phyloP scores from a whole-genome alignment of 2,888 invertebrate genomes.

The Miltochrista miniata region DNA sequence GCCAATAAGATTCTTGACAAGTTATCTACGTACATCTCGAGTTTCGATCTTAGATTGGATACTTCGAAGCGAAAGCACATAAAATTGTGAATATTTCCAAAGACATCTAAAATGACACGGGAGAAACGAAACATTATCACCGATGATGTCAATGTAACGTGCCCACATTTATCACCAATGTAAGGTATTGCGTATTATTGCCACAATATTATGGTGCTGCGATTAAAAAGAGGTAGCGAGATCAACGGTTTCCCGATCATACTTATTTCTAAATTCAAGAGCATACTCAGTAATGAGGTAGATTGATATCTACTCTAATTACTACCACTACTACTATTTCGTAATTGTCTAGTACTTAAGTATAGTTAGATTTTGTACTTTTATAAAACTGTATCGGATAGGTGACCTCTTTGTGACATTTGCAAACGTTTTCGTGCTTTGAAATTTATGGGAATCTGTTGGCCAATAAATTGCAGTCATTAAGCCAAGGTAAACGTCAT shows the following conservation, averaged over 20 bases:
- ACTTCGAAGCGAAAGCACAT: conserved; percentile 3
- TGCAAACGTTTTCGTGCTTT: too few species aligned
- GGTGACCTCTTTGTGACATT: too few species aligned
- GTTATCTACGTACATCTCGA: background rate
- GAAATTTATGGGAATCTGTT: too few species aligned
- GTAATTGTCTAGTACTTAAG: too few species aligned
- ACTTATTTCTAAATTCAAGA: background rate
- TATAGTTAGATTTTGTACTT: too few species aligned
- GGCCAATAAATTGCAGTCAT: too few species aligned
- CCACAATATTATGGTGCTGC: conserved; percentile 43
- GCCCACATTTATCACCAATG: conserved; percentile 57
- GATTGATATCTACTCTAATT: too few species aligned
- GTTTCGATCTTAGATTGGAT: background rate
- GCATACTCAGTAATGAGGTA: background rate
- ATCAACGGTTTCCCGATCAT: background rate
- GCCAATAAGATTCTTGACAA: background rate
- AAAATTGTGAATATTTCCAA: conserved; percentile 14
- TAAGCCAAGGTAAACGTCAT: too few species aligned
- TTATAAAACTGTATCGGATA: too few species aligned
- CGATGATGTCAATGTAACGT: conserved; percentile 55
- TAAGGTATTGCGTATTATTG: conserved; percentile 62
- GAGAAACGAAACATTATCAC: conserved; percentile 50
- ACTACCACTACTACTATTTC: too few species aligned
- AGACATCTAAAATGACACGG: conserved; percentile 36
- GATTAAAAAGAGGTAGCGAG: conserved; percentile 22